These are phyloP conservation scores for Hydrophis major DNA, from an alignment of 2,797 vertebrate species.

Conservation along the genomic window DNA sequence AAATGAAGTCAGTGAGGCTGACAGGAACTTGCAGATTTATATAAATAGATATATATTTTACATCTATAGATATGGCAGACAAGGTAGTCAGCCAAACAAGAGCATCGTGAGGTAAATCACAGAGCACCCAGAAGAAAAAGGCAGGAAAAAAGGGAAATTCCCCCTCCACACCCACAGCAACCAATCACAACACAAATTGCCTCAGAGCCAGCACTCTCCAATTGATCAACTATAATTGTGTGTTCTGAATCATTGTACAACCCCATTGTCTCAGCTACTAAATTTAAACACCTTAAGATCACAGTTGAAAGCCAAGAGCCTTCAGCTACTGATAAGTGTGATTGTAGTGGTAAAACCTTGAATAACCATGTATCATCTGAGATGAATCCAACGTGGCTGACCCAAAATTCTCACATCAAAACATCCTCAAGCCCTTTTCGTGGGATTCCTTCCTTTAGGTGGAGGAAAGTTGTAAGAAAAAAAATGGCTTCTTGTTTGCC, in stretches of 20 bases:
- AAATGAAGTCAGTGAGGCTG: not conserved
- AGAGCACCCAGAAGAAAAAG: not conserved
- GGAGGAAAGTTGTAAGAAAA: conserved; percentile 11
- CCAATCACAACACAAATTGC: not conserved
- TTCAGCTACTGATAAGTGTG: conserved; percentile 46
- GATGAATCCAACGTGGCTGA: not conserved
- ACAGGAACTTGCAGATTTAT: not conserved
- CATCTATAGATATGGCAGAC: not conserved
- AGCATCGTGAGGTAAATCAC: not conserved
- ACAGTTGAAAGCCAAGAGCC: not conserved
- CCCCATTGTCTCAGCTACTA: not conserved
- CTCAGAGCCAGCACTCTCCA: not conserved
- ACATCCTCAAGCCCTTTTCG: not conserved
- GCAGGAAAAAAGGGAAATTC: not conserved
- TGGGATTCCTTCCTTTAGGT: not conserved
- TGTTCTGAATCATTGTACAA: not conserved
- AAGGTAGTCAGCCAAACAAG: not conserved
- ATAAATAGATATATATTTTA: not conserved
- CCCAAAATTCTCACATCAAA: not conserved
- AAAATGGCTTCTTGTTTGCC: conserved; percentile 15
- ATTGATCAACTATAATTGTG: not conserved
- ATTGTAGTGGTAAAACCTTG: conserved; percentile 55
- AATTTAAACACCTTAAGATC: not conserved
- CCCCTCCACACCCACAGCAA: not conserved
- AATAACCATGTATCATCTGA: not conserved